Evolutionary conservation across 2,113 vertebrate genomes (phyloP).

Genomic region (Leptocoma aspasia): DNA sequence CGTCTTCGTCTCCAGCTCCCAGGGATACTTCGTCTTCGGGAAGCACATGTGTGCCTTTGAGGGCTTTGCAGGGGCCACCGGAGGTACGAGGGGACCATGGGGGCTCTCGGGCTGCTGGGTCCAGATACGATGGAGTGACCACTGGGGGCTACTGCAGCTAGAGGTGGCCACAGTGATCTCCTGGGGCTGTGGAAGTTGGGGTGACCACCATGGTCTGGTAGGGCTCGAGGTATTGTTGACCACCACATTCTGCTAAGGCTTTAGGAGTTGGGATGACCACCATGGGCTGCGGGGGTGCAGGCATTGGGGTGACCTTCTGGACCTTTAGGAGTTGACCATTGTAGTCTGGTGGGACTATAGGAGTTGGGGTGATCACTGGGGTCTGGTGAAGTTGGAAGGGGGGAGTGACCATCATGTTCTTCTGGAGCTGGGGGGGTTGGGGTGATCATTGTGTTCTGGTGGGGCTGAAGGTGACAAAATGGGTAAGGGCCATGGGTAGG

Average conservation of each 20-base stretch:
- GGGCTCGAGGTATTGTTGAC: fast-evolving
- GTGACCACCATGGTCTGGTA: background rate
- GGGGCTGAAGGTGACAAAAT: background rate
- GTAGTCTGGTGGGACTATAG: background rate
- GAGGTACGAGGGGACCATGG: background rate
- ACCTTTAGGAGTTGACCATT: no score
- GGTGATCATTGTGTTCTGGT: background rate
- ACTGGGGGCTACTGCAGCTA: background rate
- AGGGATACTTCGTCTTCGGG: slow-evolving; percentile 80
- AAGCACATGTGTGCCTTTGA: slow-evolving; percentile 72
- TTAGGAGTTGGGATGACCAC: background rate
- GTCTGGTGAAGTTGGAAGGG: background rate
- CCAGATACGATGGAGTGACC: background rate
- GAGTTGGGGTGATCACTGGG: background rate
- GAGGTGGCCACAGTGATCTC: background rate
- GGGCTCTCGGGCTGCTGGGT: background rate
- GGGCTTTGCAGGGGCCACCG: slow-evolving; percentile 63
- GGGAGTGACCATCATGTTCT: background rate
- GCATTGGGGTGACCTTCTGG: background rate
- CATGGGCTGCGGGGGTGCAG: fast-evolving
- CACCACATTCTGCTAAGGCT: no score
- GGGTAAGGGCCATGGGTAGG: background rate
- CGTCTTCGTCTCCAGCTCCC: slow-evolving; percentile 74
- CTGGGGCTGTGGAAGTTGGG: background rate
- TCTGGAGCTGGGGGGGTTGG: background rate